Percentiles rank a stretch among this genome's conserved stretches.
Evolutionary conservation across 1,140 invertebrate genomes (phyloP).

Genomic region (Sitobion miscanthi): DNA sequence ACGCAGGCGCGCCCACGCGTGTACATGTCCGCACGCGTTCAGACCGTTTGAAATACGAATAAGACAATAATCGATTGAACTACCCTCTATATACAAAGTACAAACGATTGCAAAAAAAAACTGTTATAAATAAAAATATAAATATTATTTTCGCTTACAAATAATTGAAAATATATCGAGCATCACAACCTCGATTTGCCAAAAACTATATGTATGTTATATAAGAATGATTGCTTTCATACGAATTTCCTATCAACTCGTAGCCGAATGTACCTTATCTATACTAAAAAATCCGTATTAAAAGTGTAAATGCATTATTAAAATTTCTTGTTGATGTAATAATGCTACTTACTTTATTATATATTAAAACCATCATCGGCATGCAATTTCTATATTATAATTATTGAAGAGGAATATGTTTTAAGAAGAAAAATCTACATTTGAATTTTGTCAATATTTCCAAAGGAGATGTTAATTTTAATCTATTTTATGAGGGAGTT

Average conservation of each 20-base stretch:
- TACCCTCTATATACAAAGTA: no score
- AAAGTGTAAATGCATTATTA: no score
- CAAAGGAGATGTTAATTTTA: background rate
- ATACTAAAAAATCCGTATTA: no score
- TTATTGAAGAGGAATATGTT: background rate
- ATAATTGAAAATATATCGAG: background rate
- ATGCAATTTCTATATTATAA: background rate
- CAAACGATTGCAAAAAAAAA: no score
- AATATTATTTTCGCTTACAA: background rate
- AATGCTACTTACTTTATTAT: no score
- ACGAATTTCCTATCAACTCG: no score
- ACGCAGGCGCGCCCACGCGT: background rate
- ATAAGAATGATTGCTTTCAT: no score
- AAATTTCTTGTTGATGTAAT: no score
- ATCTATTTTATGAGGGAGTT: background rate
- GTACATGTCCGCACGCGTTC: background rate
- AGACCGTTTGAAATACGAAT: background rate
- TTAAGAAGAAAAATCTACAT: background rate
- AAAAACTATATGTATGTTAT: background rate
- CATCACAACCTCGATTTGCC: no score
- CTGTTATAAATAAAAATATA: no score
- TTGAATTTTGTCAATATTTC: background rate
- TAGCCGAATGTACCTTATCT: no score
- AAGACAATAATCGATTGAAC: background rate
- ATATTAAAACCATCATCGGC: no score